Evolutionary conservation across 92 coral and sea anemone species (phyloP).

Genomic region (Scolanthus callimorphus): DNA sequence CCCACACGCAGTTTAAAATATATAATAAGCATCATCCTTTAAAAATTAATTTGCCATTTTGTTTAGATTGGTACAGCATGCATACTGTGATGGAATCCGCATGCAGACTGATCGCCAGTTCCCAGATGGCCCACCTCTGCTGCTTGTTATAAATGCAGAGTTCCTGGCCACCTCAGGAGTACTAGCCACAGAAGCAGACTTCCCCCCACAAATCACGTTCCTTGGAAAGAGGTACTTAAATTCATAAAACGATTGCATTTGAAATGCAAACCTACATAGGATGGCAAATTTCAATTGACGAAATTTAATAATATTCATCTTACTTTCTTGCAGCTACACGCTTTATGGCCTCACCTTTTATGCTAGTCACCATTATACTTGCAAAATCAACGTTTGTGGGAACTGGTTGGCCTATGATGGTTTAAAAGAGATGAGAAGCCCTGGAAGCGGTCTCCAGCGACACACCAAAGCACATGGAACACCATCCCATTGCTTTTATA

Average conservation of each 20-base stretch:
- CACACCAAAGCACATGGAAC: slow-evolving; percentile 23
- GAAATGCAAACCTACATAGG: no score
- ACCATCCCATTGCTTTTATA: slow-evolving; percentile 38
- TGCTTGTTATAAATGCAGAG: slow-evolving; percentile 34
- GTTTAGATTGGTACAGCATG: slow-evolving; percentile 44
- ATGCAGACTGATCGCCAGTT: slow-evolving; percentile 27
- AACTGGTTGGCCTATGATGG: slow-evolving; percentile 34
- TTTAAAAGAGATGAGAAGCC: slow-evolving; percentile 18
- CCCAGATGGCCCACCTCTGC: slow-evolving; percentile 23
- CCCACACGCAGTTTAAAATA: no score
- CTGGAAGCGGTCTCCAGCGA: slow-evolving; percentile 31
- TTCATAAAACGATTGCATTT: no score
- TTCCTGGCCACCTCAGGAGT: slow-evolving; percentile 26
- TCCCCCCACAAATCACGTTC: slow-evolving; percentile 2
- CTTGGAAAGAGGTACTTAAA: slow-evolving; percentile 7
- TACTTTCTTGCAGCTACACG: slow-evolving; percentile 11
- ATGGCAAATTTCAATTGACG: no score
- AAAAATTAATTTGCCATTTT: no score
- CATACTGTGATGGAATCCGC: slow-evolving; percentile 44
- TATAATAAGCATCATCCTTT: no score
- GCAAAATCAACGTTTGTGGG: slow-evolving; percentile 15
- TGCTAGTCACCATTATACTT: slow-evolving; percentile 22
- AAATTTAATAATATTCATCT: no score
- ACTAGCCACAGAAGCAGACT: slow-evolving; percentile 5
- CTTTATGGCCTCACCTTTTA: slow-evolving; percentile 32